A percentile compares a stretch with the other conserved stretches of the same genome.
Evolutionary conservation across 2,797 vertebrate species (phyloP).

Genomic region (Margarornis squamiger): DNA sequence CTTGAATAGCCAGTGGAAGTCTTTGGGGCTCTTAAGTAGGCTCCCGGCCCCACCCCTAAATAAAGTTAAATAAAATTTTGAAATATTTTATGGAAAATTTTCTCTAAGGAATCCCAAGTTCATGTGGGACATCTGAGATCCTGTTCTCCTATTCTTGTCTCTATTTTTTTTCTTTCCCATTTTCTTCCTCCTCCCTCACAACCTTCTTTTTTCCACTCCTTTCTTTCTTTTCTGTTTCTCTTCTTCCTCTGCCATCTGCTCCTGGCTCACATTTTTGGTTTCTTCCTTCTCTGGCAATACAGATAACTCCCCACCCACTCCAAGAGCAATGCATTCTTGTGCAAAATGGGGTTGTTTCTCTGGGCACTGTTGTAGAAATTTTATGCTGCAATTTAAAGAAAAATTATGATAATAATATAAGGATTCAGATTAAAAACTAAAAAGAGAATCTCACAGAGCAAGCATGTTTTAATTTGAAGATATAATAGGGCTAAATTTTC

Average conservation of each 20-base stretch:
- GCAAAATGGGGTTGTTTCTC: background rate
- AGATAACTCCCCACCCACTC: background rate
- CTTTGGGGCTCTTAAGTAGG: background rate
- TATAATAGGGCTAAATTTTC: too few relatives aligned
- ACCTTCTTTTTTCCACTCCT: rapidly evolving
- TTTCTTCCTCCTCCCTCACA: background rate
- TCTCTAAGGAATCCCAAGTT: background rate
- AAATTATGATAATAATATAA: constrained; percentile 12
- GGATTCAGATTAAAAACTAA: background rate
- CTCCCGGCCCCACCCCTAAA: background rate
- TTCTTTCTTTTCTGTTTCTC: background rate
- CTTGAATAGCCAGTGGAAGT: background rate
- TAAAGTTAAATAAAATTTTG: background rate
- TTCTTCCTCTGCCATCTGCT: background rate
- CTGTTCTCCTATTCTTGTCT: background rate
- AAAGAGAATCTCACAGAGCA: too few relatives aligned
- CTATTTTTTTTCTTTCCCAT: background rate
- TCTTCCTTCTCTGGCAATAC: background rate
- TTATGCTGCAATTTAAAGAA: background rate
- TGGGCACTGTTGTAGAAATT: background rate
- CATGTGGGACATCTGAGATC: background rate
- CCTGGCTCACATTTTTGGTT: background rate
- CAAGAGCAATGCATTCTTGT: background rate
- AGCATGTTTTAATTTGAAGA: too few relatives aligned
- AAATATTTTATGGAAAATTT: background rate